phyloP scores from a whole-genome alignment of 1,140 invertebrate genomes.

The Lepidurus apus region DNA sequence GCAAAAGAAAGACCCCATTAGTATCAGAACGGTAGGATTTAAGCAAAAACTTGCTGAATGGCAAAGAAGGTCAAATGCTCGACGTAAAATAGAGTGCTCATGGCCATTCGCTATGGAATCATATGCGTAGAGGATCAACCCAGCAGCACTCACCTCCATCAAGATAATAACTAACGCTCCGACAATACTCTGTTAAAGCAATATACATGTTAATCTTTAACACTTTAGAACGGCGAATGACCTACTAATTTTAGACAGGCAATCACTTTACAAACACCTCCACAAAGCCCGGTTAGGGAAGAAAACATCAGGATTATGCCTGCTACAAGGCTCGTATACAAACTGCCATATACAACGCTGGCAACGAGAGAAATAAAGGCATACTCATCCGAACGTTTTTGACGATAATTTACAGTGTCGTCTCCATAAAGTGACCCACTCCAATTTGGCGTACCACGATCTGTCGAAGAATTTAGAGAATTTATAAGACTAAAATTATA shows the following conservation, averaged over 20 bases:
- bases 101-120: slow-evolving; percentile 15
- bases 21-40: slow-evolving; percentile 26
- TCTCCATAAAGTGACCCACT: not conserved
- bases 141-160: slow-evolving; percentile 13
- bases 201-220: not conserved
- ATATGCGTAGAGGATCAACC: slow-evolving; percentile 27
- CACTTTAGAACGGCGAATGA: not conserved
- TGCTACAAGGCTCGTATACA: slow-evolving; percentile 22
- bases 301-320: slow-evolving; percentile 29
- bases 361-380: slow-evolving; percentile 25
- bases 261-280: slow-evolving; percentile 26
- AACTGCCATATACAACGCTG: slow-evolving; percentile 21
- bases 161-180: not conserved
- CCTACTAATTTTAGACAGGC: slow-evolving; percentile 32
- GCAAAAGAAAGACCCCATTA: slow-evolving; percentile 26
- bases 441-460: not conserved
- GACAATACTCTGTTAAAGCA: not conserved
- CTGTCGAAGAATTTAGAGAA: not conserved
- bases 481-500: not conserved
- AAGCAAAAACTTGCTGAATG: slow-evolving; percentile 27
- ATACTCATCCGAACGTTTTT: not conserved
- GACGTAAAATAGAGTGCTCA: slow-evolving; percentile 22
- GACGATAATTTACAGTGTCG: not conserved
- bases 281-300: slow-evolving; percentile 27
- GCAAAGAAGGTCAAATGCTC: slow-evolving; percentile 30